Conservation (phyloP, 2,888 invertebrate species). For the Lepidochrysops patricia region DNA sequence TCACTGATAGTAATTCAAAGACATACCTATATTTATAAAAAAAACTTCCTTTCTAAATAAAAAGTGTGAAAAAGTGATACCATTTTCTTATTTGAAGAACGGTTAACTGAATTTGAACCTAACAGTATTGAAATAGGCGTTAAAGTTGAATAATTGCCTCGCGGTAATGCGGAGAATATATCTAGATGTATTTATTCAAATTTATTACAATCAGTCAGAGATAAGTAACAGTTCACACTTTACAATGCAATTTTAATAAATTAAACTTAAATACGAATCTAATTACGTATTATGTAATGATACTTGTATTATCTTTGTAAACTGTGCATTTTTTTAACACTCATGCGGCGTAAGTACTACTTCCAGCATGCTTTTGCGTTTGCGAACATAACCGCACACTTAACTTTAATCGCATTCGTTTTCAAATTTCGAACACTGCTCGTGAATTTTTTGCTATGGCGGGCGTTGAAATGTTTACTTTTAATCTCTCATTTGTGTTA, state of each 20-base stretch:
- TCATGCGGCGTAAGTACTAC: background rate
- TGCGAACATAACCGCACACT: too few species aligned
- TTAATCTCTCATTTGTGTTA: too few species aligned
- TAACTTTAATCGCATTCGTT: too few species aligned
- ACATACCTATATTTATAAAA: background rate
- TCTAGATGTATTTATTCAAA: constrained; percentile 56
- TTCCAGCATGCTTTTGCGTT: too few species aligned
- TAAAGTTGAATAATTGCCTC: background rate
- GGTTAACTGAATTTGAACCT: background rate
- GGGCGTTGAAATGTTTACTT: too few species aligned
- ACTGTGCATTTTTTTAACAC: too few species aligned
- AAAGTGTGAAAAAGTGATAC: background rate
- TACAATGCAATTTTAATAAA: constrained; percentile 20
- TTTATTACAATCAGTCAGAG: constrained; percentile 47
- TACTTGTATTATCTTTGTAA: background rate
- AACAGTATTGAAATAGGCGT: background rate
- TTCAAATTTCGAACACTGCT: too few species aligned
- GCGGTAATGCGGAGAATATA: constrained; percentile 31
- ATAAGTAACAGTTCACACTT: constrained; percentile 42
- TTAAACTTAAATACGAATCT: background rate
- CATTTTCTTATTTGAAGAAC: background rate
- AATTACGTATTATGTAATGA: background rate
- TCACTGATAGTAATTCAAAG: background rate
- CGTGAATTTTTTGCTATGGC: too few species aligned
- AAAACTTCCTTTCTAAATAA: background rate